These are phyloP conservation scores for Folsomia manolachei DNA, from an alignment of 2,888 invertebrate species.

Conservation along the genomic window DNA sequence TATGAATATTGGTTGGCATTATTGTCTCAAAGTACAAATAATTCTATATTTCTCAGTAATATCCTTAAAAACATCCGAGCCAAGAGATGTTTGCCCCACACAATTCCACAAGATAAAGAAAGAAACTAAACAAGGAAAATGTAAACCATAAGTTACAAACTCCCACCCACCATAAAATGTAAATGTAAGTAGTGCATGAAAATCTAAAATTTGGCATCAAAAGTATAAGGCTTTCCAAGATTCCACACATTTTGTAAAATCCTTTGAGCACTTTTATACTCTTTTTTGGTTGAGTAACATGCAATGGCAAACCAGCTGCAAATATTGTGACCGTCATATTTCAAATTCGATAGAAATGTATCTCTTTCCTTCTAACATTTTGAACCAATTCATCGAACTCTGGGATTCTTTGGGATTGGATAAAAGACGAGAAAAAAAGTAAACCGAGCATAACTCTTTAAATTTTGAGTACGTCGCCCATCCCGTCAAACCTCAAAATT, in stretches of 20 bases:
- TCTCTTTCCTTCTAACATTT: too few relatives aligned
- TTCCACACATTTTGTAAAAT: neutral
- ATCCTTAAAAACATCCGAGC: too few relatives aligned
- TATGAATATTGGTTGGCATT: too few relatives aligned
- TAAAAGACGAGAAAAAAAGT: neutral
- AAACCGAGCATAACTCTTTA: neutral
- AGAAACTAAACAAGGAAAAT: neutral
- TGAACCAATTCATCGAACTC: neutral
- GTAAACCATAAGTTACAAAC: neutral
- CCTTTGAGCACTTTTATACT: neutral
- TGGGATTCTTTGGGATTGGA: neutral
- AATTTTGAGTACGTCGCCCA: slow-evolving; percentile 1
- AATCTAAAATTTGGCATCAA: neutral
- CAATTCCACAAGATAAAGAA: neutral
- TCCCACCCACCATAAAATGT: neutral
- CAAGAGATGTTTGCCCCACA: too few relatives aligned
- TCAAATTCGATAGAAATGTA: neutral
- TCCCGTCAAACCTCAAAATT: slow-evolving; percentile 2
- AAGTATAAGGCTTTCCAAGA: neutral
- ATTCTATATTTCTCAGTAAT: too few relatives aligned
- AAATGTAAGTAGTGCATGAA: neutral
- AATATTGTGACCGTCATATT: slow-evolving; percentile 4
- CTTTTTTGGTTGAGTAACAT: neutral
- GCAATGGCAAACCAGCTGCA: too few relatives aligned
- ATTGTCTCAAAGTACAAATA: too few relatives aligned